Conservation (phyloP, 2,113 vertebrate species). For the Indri indri region DNA sequence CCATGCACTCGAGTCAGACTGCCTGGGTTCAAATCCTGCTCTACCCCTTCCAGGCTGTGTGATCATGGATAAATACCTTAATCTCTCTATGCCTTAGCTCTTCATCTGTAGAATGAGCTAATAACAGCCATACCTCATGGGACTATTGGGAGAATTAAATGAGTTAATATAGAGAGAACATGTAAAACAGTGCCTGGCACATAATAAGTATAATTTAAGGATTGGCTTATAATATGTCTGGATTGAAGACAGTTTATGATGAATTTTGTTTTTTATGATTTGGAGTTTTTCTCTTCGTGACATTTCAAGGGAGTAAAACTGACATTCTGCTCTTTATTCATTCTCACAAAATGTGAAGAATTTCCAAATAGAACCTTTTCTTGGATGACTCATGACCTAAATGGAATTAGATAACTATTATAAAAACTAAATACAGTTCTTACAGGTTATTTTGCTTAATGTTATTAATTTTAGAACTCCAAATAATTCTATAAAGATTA, state of each 20-base stretch:
- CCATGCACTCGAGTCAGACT: not conserved
- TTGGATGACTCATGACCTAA: slow-evolving; percentile 42
- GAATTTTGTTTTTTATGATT: slow-evolving; percentile 10
- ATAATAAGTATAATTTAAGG: not conserved
- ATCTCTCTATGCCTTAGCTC: not conserved
- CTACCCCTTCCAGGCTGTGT: not conserved
- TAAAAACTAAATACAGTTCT: slow-evolving; percentile 41
- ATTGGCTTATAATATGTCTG: not conserved
- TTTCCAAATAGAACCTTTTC: slow-evolving; percentile 56
- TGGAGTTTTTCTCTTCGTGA: slow-evolving; percentile 47
- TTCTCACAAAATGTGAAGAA: slow-evolving; percentile 59
- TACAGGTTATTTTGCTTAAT: slow-evolving; percentile 30
- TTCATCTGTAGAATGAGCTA: not conserved
- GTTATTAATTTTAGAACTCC: not conserved
- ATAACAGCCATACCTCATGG: not conserved
- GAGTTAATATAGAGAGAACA: not conserved
- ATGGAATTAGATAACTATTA: slow-evolving; percentile 40
- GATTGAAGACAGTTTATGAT: not conserved
- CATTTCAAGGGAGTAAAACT: slow-evolving; percentile 47
- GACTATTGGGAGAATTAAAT: not conserved
- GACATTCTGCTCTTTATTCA: slow-evolving; percentile 52
- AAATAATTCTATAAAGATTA: not conserved
- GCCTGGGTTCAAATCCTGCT: not conserved
- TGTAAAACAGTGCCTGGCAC: not conserved
- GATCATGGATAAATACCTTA: slow-evolving; percentile 2